Base-by-base conservation (phyloP, 2,113 vertebrate genomes). In the Equus przewalskii region DNA sequence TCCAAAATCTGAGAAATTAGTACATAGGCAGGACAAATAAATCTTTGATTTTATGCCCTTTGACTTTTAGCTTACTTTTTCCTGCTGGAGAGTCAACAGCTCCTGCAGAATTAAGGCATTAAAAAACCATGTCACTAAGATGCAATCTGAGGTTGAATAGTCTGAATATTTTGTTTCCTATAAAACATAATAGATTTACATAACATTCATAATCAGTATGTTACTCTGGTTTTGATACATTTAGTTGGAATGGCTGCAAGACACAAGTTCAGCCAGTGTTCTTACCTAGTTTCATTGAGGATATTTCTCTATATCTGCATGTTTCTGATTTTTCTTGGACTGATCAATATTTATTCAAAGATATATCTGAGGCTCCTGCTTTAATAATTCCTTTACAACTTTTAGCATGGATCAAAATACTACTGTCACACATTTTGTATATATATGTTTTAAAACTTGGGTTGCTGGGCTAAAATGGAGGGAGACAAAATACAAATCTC, bases 311-410 rank as follows among this genome's bases (percentile, higher is more conserved):
- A 41, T 56, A 79, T 41, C n/a, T 64, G 5, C 13, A 79, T 75
- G 30, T 91, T 91, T 94, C 87, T 84, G 51, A n/a, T 76, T 89
- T 6, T 79, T 97, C 24, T 54, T 92, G 24, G 13, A 41, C 16
- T 83, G 72, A 82, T 82, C 6, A 33, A 15, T 87, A 70, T 64
- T 90, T 93, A 49, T 49, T 76, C 21, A 78, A 93, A 82, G 60
- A 92, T 73, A 24, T 18, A 49, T 51, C 73, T 84, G 14, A 69
- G 28, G 13, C 69, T 1, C 7, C 22, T 69, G 10, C 24, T 94
- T 94, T 69, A 89, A 54, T 46, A 49, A 9, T 65, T 92, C 19
- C 41, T 65, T 95, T 72, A 60, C 80, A 76, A 41, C 7, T 7
- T 80, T 80, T 75, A 67, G 2, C 19, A 19, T 88, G 58, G 15